These are phyloP conservation scores for Stenodera caucasica DNA, from an alignment of 2,888 invertebrate species.

Conservation along the genomic window DNA sequence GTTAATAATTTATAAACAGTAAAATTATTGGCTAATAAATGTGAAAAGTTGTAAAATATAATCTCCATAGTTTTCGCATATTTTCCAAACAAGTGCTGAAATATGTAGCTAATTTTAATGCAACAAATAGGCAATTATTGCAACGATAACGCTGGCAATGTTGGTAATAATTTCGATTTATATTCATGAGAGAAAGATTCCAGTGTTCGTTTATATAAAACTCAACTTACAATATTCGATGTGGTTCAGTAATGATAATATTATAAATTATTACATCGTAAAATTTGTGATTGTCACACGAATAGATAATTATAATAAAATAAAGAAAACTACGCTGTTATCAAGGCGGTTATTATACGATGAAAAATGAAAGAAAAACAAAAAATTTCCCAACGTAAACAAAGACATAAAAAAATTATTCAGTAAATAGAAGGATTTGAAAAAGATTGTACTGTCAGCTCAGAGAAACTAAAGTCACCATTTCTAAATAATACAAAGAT, in stretches of 20 bases:
- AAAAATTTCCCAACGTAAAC: no score
- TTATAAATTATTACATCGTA: not conserved
- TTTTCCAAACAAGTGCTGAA: not conserved
- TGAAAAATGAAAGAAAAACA: no score
- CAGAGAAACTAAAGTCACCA: no score
- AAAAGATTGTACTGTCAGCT: no score
- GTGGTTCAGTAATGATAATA: not conserved
- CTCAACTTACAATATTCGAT: not conserved
- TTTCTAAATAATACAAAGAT: no score
- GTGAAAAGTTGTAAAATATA: not conserved
- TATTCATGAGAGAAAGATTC: constrained; percentile 6
- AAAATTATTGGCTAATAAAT: not conserved
- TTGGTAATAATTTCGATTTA: constrained; percentile 7
- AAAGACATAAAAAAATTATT: no score
- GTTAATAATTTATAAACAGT: not conserved
- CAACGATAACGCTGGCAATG: not conserved
- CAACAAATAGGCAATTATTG: constrained; percentile 6
- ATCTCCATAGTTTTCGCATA: not conserved
- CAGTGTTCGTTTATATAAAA: not conserved
- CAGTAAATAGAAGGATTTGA: no score
- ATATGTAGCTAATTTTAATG: not conserved
- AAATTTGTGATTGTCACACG: no score
- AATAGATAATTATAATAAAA: no score
- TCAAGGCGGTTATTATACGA: no score
- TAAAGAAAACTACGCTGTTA: no score